phyloP scores from a whole-genome alignment of 1,140 invertebrate genomes.

The Ditylenchus dipsaci region DNA sequence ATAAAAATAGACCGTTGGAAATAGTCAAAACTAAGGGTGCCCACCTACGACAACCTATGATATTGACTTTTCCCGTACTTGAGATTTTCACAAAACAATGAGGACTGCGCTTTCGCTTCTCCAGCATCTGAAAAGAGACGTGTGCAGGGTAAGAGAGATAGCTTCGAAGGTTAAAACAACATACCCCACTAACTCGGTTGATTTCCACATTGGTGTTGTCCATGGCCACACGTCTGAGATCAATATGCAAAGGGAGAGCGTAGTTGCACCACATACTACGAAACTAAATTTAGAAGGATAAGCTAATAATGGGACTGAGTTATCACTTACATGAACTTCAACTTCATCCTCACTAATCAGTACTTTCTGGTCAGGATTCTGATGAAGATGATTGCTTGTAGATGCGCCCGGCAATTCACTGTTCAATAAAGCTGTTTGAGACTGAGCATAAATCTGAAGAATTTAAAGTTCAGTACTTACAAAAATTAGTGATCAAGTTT shows the following conservation, averaged over 20 bases:
- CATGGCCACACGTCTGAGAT: slow-evolving; percentile 86
- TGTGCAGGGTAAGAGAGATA: background rate
- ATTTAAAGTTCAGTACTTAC: too few relatives aligned
- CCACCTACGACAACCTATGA: slow-evolving; percentile 53
- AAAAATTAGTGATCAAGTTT: too few relatives aligned
- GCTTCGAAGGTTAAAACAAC: background rate
- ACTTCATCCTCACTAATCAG: too few relatives aligned
- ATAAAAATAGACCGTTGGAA: slow-evolving; percentile 8
- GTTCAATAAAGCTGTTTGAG: too few relatives aligned
- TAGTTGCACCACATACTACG: slow-evolving; percentile 98
- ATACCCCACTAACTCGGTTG: slow-evolving; percentile 78
- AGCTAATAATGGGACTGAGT: too few relatives aligned
- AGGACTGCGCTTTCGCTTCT: slow-evolving; percentile 52
- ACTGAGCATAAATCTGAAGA: too few relatives aligned
- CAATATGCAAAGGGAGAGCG: slow-evolving; percentile 90
- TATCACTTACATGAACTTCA: too few relatives aligned
- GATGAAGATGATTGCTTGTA: too few relatives aligned
- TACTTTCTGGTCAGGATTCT: too few relatives aligned
- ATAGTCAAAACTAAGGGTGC: too few relatives aligned
- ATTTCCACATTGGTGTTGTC: slow-evolving; percentile 90
- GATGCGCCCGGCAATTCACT: too few relatives aligned
- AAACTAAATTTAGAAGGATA: slow-evolving; percentile 62
- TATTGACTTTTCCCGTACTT: slow-evolving; percentile 55
- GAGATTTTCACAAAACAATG: slow-evolving; percentile 52
- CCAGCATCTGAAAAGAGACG: slow-evolving; percentile 30